These are phyloP conservation scores for Leucosticte australis DNA, from an alignment of 2,113 vertebrate species.

Conservation along the genomic window DNA sequence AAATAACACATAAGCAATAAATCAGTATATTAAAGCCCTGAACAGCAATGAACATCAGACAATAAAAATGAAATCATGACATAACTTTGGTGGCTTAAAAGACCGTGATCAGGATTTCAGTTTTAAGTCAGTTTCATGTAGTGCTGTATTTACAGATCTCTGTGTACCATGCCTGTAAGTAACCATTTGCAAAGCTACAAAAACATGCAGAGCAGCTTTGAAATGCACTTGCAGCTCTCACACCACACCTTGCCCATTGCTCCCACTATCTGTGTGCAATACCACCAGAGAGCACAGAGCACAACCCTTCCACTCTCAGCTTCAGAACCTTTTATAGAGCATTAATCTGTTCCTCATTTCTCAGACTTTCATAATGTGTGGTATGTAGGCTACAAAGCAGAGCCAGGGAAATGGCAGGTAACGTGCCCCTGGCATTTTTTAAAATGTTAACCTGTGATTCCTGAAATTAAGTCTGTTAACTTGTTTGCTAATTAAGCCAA, in stretches of 20 bases:
- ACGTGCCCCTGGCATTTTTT: fast-evolving
- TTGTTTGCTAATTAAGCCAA: not conserved
- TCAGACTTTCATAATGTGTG: fast-evolving
- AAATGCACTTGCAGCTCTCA: not conserved
- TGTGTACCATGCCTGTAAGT: not conserved
- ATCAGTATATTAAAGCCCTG: not conserved
- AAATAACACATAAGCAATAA: not conserved
- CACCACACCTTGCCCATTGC: fast-evolving
- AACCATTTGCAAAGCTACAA: not conserved
- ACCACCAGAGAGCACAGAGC: not conserved
- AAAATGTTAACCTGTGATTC: not conserved
- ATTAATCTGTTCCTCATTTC: not conserved
- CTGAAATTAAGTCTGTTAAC: not conserved
- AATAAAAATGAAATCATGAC: not conserved
- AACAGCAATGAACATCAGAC: not conserved
- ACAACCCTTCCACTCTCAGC: not conserved
- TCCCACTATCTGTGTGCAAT: fast-evolving
- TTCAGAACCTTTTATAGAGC: not conserved
- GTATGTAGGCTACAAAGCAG: not conserved
- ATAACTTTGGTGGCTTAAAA: not conserved
- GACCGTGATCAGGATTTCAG: not conserved
- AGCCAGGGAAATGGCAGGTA: not conserved
- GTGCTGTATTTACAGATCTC: not conserved
- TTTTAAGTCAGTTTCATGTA: not conserved
- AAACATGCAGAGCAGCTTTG: not conserved